Evolutionary conservation across 1,140 invertebrate species (phyloP).

Genomic region (Manduca sexta): DNA sequence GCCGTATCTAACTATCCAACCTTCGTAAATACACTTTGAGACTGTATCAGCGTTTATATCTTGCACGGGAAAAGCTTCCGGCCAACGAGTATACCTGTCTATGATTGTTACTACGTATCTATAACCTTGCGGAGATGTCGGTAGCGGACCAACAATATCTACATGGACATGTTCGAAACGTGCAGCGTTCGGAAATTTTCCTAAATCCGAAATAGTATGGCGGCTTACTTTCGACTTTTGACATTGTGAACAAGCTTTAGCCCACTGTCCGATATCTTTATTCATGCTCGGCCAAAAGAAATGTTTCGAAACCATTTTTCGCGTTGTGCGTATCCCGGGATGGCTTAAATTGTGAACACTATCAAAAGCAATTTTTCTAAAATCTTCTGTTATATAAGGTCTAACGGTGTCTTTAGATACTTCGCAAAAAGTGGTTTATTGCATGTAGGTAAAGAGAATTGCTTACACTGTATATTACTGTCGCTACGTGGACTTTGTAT

Average conservation of each 20-base stretch:
- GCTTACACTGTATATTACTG: too few relatives aligned
- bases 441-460: too few relatives aligned
- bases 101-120: conserved; percentile 58
- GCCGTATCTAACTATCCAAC: conserved; percentile 39
- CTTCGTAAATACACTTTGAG: conserved; percentile 15
- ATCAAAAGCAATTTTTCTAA: conserved; percentile 11
- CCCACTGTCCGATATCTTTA: conserved; percentile 35
- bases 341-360: conserved; percentile 13
- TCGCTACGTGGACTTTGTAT: too few relatives aligned
- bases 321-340: conserved; percentile 10
- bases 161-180: conserved; percentile 65
- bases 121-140: conserved; percentile 29
- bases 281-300: conserved; percentile 31
- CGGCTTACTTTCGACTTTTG: conserved; percentile 22
- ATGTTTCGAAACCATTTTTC: conserved; percentile 9
- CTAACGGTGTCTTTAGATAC: too few relatives aligned
- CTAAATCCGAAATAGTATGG: conserved; percentile 11
- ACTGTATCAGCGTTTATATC: conserved; percentile 44
- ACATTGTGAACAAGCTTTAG: conserved; percentile 28
- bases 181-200: conserved; percentile 23
- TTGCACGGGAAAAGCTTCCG: conserved; percentile 55
- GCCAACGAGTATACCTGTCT: conserved; percentile 66
- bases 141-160: conserved; percentile 44
- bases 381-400: conserved; percentile 16
- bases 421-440: too few relatives aligned